These are phyloP conservation scores for Orchestes rusci DNA, from an alignment of 2,888 invertebrate genomes.

Conservation along the genomic window DNA sequence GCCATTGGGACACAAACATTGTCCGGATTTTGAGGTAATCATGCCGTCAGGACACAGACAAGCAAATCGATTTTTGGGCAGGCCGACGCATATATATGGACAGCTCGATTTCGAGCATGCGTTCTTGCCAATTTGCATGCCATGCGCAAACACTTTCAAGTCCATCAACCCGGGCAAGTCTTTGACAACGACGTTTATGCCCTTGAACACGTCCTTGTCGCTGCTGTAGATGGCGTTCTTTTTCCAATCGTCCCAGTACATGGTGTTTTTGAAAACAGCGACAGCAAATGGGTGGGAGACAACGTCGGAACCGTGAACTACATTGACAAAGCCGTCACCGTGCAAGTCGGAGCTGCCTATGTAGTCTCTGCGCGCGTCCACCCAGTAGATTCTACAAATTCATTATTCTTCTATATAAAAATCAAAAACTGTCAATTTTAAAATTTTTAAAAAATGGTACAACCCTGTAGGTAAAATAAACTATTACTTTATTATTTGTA, in stretches of 20 bases:
- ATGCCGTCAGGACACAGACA: conserved; percentile 77
- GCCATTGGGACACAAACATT: conserved; percentile 73
- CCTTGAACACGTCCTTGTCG: conserved; percentile 62
- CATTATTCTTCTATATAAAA: not conserved
- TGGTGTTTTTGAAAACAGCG: conserved; percentile 73
- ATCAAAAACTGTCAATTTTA: too few species aligned
- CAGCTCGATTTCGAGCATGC: conserved; percentile 59
- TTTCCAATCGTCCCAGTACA: conserved; percentile 91
- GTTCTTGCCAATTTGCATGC: conserved; percentile 67
- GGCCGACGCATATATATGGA: conserved; percentile 69
- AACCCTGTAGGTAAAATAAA: too few species aligned
- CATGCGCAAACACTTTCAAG: conserved; percentile 71
- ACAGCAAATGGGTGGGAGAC: conserved; percentile 82
- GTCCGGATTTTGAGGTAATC: conserved; percentile 43
- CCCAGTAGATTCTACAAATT: conserved; percentile 69
- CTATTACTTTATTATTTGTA: too few species aligned
- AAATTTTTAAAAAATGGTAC: too few species aligned
- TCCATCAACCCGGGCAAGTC: conserved; percentile 72
- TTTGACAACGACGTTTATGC: conserved; percentile 41
- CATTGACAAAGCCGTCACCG: conserved; percentile 51
- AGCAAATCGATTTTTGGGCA: conserved; percentile 55
- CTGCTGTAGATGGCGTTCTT: conserved; percentile 70
- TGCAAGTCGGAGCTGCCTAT: conserved; percentile 57
- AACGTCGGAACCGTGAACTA: conserved; percentile 52
- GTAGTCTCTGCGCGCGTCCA: conserved; percentile 75